Base-by-base conservation (phyloP, 2,113 vertebrate genomes). In the Pollimyrus isidori region DNA sequence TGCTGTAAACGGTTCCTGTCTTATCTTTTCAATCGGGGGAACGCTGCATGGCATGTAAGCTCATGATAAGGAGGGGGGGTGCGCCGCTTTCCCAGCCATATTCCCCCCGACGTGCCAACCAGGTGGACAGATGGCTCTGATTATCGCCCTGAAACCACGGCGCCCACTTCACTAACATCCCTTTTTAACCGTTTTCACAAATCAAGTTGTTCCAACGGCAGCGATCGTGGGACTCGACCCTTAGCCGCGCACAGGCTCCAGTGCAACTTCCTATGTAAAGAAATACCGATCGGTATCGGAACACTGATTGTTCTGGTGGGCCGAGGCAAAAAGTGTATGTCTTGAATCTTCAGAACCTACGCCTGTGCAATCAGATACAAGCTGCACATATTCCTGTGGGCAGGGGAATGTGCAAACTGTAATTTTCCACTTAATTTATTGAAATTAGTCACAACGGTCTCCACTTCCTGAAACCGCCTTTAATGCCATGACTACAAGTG, bases 1-100 rank as follows among this genome's bases (percentile, higher is more conserved):
- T 62, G 19, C 84, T 89, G 3, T 82, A 21, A 93, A 88, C 89
- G 1, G 17, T 83, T 39, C 11, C 35, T 48, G 35, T 5, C 17
- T 13, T 35, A n/a, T 83, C 23, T 4, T 80, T 42, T 80, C 35
- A 42, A 80, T 39, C 35, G 17, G 13, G 11, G 30, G 5, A 39
- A 76, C 30, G 10, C 42, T 86, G 83, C n/a, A 1, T 26, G 45
- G n/a, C 45, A 45, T 35, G 35, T 69, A 3, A 21, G 52, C 39
- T 7, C 52, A 17, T 9, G 7, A 46, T 89, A 85, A 85, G 48
- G 46, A 21, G 45, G n/a, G 62, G 39, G 35, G 35, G 35, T 1
- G 30, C 23, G 11, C 11, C 49, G 19, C 13, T 62, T 89, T 50
- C 13, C n/a, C 42, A 87, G 56, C 87, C 58, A 56, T 82, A 48